These are phyloP conservation scores for Metopia argyrocephala DNA, from an alignment of 2,888 invertebrate genomes.

Conservation along the genomic window DNA sequence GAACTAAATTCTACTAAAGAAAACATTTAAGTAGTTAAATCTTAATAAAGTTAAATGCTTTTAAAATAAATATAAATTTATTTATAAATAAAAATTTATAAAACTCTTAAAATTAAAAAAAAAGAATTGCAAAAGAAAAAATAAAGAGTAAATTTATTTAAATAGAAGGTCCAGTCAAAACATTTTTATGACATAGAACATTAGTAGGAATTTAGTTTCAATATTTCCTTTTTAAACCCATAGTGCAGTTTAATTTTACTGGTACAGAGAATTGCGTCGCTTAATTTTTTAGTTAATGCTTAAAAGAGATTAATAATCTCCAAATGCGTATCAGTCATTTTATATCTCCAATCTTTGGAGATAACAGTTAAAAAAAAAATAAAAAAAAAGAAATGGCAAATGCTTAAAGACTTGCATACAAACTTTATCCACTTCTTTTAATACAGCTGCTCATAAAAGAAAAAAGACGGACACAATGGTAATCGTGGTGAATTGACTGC, in stretches of 20 bases:
- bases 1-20: no score
- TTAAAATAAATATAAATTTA: no score
- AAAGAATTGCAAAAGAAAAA: no score
- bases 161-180: no score
- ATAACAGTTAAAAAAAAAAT: slow-evolving; percentile 30
- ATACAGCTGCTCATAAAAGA: neutral
- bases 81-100: no score
- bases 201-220: no score
- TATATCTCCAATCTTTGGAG: slow-evolving; percentile 29
- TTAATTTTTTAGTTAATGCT: slow-evolving; percentile 52
- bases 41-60: no score
- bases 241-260: neutral
- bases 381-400: slow-evolving; percentile 14
- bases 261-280: slow-evolving; percentile 23
- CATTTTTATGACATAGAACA: no score
- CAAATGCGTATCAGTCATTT: slow-evolving; percentile 40
- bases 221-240: neutral
- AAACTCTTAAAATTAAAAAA: no score
- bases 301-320: slow-evolving; percentile 46
- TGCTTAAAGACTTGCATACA: neutral
- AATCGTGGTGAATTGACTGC: neutral
- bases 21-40: no score
- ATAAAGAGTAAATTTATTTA: no score
- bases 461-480: neutral
- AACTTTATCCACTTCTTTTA: neutral